phyloP scores from a whole-genome alignment of 2,888 invertebrate genomes.

The Trimorus sp. region DNA sequence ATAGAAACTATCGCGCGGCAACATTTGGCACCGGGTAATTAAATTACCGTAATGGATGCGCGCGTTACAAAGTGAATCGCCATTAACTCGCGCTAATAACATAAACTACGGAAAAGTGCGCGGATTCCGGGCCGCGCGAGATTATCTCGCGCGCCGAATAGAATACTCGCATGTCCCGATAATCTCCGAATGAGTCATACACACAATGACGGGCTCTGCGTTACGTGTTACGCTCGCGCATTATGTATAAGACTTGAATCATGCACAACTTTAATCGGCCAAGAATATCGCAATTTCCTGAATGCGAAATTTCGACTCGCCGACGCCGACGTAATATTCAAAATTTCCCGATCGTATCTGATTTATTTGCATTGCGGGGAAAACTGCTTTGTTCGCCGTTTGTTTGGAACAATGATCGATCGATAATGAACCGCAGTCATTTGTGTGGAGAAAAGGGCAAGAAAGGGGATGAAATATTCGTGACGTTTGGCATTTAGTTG shows the following conservation, averaged over 20 bases:
- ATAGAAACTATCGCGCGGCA: constrained; percentile 9
- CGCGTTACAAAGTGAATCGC: constrained; percentile 23
- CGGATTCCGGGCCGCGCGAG: constrained; percentile 13
- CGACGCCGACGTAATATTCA: constrained; percentile 47
- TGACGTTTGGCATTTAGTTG: too few relatives aligned
- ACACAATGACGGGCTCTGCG: constrained; percentile 53
- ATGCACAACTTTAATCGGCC: constrained; percentile 61
- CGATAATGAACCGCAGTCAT: constrained; percentile 1
- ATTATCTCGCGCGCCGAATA: constrained; percentile 41
- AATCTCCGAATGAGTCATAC: constrained; percentile 63
- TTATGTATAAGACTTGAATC: constrained; percentile 63
- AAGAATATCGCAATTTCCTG: constrained; percentile 66
- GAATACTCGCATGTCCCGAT: constrained; percentile 63
- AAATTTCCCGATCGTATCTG: constrained; percentile 59
- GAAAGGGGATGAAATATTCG: too few relatives aligned
- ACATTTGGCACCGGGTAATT: background rate
- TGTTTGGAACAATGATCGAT: constrained; percentile 15
- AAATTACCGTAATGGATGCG: constrained; percentile 29
- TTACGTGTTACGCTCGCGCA: constrained; percentile 62
- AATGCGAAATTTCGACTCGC: constrained; percentile 60
- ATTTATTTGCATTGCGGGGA: constrained; percentile 49
- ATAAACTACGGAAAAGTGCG: constrained; percentile 19
- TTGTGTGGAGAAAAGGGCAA: background rate
- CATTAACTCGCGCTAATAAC: constrained; percentile 21
- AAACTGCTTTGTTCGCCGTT: constrained; percentile 30